Evolutionary conservation across 2,888 invertebrate genomes (phyloP), one percentile per base, ranked within the genome.

Genomic region (Chalcis sispes): DNA sequence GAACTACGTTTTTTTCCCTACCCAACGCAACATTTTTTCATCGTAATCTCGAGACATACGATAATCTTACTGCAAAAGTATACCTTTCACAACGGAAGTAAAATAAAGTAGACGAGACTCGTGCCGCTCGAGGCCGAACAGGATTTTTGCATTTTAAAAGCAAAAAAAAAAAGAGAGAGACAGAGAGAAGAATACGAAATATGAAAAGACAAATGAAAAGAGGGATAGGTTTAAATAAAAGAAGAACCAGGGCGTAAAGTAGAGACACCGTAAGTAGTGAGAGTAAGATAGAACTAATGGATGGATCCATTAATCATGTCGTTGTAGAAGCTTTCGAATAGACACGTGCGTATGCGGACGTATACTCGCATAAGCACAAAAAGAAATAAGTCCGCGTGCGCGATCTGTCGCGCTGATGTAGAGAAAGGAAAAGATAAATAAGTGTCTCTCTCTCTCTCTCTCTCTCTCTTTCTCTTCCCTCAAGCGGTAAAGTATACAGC

Each of bases 401-500:
- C 25, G 25, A 18, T n/a, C 27, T 61, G 71, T 27, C 56, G 65
- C 48, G 42, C 36, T 56, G 42, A 71, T 27, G 42, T 64, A 64
- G 54, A 70, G 66, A 67, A 54, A 66, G 65, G 56, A 29, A 59
- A 62, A 67, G 67, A 72, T 73, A 78, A 78, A 78, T 72, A 77
- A 74, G 73, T 72, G 61, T 50, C 40, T 40, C 48, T 40, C 18
- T 64, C 70, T 61, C 56, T 54, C 10, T 1, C 27, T 54, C 10
- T 27, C 27, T 54, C 20, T 50, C 18, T 50, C 50, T 20, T 1
- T 20, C 50, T 50, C 50, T 10, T 36, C 36, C 2, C 46, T n/a
- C 2, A n/a, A 3, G 46, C n/a, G 2, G n/a, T 8, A 46, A n/a
- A n/a, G n/a, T 46, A 8, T n/a, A n/a, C 18, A 56, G 71, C 56